These are phyloP conservation scores for Paraescarpia echinospica DNA, from an alignment of 1,140 invertebrate species.

Conservation along the genomic window DNA sequence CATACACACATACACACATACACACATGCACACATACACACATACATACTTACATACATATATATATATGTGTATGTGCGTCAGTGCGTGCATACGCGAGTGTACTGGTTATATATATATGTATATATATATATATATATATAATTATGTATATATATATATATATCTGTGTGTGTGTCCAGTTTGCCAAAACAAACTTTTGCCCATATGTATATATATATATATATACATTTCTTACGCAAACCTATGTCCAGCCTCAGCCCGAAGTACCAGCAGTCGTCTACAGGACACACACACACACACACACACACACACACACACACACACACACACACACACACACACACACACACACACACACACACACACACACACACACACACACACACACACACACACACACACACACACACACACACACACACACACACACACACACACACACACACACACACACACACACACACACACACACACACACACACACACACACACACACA, in stretches of 20 bases:
- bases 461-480: constrained; percentile 23
- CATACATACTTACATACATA: neutral
- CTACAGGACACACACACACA: constrained; percentile 23
- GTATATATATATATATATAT: neutral
- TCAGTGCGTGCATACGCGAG: neutral
- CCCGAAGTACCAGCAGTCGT: too few species aligned
- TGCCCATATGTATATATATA: too few species aligned
- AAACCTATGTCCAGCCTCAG: too few species aligned
- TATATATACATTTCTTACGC: too few species aligned
- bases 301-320: constrained; percentile 24
- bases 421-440: constrained; percentile 23
- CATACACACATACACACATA: constrained; percentile 3
- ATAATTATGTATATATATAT: too few species aligned
- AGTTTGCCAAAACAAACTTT: too few species aligned
- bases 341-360: constrained; percentile 25
- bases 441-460: constrained; percentile 23
- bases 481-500: constrained; percentile 24
- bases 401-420: constrained; percentile 26
- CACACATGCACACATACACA: neutral
- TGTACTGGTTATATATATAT: too few species aligned
- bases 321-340: constrained; percentile 24
- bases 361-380: constrained; percentile 25
- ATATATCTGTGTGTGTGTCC: too few species aligned
- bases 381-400: constrained; percentile 26
- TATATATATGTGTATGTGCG: neutral